These are phyloP conservation scores for Physocephala rufipes DNA, from an alignment of 2,888 invertebrate genomes.

Conservation along the genomic window DNA sequence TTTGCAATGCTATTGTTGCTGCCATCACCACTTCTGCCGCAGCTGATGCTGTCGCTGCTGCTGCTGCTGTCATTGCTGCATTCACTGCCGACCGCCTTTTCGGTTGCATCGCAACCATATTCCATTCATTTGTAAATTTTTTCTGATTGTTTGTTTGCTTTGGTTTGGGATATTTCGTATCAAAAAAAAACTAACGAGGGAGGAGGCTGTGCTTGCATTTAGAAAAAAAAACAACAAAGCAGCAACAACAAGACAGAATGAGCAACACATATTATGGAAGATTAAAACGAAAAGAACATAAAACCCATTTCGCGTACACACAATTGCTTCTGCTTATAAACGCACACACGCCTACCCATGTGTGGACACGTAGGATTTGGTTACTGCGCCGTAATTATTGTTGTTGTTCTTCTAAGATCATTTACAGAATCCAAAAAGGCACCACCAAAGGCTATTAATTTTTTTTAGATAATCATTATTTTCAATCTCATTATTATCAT, in stretches of 20 bases:
- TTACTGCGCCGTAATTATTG: neutral
- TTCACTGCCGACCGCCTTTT: conserved; percentile 17
- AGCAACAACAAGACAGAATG: conserved; percentile 19
- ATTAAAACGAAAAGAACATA: no score
- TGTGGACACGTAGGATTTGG: conserved; percentile 3
- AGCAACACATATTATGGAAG: neutral
- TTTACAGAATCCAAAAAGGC: conserved; percentile 29
- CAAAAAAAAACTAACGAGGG: neutral
- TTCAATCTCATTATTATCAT: neutral
- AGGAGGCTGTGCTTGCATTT: no score
- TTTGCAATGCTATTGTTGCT: conserved; percentile 1
- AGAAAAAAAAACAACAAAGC: conserved; percentile 10
- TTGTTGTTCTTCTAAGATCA: conserved; percentile 25
- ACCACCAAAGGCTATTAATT: neutral
- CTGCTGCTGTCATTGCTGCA: neutral
- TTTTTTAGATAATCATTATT: neutral
- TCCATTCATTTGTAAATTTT: conserved; percentile 6
- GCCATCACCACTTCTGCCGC: conserved; percentile 2
- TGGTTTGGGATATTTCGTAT: neutral
- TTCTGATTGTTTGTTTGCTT: neutral
- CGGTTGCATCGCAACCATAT: conserved; percentile 22
- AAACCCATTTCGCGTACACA: conserved; percentile 3
- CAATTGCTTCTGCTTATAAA: neutral
- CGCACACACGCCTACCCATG: neutral
- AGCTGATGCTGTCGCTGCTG: neutral